A percentile compares a stretch with the other conserved stretches of the same genome.
Evolutionary conservation across 1,140 invertebrate species (phyloP).

Genomic region (Copidosoma floridanum): DNA sequence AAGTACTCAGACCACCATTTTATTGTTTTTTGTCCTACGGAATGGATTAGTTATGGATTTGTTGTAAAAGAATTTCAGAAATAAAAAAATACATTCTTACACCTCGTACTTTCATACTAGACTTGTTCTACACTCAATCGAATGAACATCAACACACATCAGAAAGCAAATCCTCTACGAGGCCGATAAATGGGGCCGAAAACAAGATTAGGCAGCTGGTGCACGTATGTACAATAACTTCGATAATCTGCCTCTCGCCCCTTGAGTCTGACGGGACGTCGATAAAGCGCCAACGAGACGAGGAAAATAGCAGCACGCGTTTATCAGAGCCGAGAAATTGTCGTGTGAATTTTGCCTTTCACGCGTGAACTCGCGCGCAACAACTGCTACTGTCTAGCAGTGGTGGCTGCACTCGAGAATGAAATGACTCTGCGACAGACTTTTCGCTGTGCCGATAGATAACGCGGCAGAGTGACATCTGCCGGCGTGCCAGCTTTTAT

Average conservation of each 20-base stretch:
- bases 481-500: conserved; percentile 4
- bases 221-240: conserved; percentile 9
- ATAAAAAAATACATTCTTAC: too few relatives aligned
- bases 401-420: background rate
- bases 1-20: too few relatives aligned
- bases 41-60: too few relatives aligned
- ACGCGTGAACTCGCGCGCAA: background rate
- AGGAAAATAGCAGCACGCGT: too few relatives aligned
- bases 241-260: too few relatives aligned
- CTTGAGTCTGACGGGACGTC: conserved; percentile 17
- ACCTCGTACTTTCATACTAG: too few relatives aligned
- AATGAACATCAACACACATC: too few relatives aligned
- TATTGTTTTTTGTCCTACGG: too few relatives aligned
- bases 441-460: conserved; percentile 6
- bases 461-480: conserved; percentile 16
- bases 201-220: conserved; percentile 28
- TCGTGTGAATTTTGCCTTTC: conserved; percentile 19
- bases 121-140: too few relatives aligned
- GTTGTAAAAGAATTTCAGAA: too few relatives aligned
- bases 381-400: background rate
- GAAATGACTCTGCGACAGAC: background rate
- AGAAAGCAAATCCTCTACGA: conserved; percentile 11
- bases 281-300: conserved; percentile 13
- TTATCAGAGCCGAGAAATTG: conserved; percentile 2
- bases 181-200: conserved; percentile 20